Evolutionary conservation across 2,888 invertebrate species (phyloP), one percentile per base, ranked within the genome.

Genomic region (Onthophagus sagittarius): DNA sequence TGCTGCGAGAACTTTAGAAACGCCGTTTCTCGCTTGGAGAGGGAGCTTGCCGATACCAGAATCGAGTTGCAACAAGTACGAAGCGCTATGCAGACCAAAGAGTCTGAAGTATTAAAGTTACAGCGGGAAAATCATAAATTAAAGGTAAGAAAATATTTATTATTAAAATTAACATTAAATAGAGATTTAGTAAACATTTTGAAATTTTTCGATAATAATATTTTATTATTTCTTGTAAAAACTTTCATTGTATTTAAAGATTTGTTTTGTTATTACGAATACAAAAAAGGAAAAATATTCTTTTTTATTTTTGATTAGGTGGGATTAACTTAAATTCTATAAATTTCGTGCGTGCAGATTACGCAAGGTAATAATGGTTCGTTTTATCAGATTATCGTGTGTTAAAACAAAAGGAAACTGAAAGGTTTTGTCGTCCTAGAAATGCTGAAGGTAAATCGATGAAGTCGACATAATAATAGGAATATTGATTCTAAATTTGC

Each of bases 41-140:
- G 83, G 72, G 88, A 88, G 76, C 78, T 88, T 53, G 82, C 84
- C 32, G 87, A 87, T 13, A 82, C 87, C 82, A 88, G 89, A 75
- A 85, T 86, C 0, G 90, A 92, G 80, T 83, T 91, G 73, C 83
- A 84, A 23, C 86, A 88, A 39, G 86, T 90, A 39, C 87, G 87
- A 78, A 88, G 89, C 77, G 85, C 88, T 73, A 84, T 91, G 64
- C 85, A 85, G 71, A 84, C 83, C 63, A 87, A 88, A 74, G 90
- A 91, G 75, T 85, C 86, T 62, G 90, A 90, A 81, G 87, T 92
- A 70, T 80, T 87, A 62, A 88, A 89, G 78, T 84, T 92, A 64
- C 89, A 90, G 81, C 86, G 91, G 72, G 93, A 93, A 84, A 89
- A 92, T 71, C 91, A 93, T 83, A 92, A 93, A 83, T 84, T 92